Evolutionary conservation across 2,888 invertebrate genomes (phyloP).

Genomic region (Drosophila crucigera): DNA sequence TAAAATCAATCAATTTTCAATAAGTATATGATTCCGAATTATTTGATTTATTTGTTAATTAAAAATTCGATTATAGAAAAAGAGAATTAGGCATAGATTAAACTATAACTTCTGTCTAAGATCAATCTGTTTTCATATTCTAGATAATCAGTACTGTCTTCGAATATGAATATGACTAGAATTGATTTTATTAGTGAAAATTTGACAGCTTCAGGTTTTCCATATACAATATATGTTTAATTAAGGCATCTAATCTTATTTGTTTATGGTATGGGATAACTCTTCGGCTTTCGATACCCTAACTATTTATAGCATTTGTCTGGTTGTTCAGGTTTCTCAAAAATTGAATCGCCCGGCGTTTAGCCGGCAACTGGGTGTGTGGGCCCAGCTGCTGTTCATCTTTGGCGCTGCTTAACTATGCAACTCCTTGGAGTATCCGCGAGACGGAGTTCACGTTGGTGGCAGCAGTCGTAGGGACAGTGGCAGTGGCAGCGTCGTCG

Average conservation of each 20-base stretch:
- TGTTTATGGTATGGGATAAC: neutral
- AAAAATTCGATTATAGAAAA: neutral
- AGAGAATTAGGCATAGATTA: neutral
- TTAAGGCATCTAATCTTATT: neutral
- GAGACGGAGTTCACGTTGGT: slow-evolving; percentile 35
- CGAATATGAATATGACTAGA: neutral
- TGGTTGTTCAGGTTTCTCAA: neutral
- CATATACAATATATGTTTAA: neutral
- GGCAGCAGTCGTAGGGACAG: slow-evolving; percentile 17
- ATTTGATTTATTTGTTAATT: neutral
- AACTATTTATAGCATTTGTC: neutral
- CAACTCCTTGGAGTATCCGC: slow-evolving; percentile 54
- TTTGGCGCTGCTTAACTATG: slow-evolving; percentile 44
- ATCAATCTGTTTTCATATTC: neutral
- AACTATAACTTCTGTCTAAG: neutral
- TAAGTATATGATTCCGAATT: neutral
- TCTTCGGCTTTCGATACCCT: neutral
- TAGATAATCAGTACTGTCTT: neutral
- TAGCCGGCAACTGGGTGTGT: slow-evolving; percentile 6
- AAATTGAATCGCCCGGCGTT: neutral
- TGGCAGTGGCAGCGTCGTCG: slow-evolving; percentile 27
- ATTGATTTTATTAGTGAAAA: neutral
- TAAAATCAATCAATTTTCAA: neutral
- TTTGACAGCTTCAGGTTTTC: neutral
- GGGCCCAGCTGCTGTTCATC: slow-evolving; percentile 16